These are phyloP conservation scores for Lasioglossum zephyrum DNA, from an alignment of 2,888 invertebrate species.

Conservation along the genomic window DNA sequence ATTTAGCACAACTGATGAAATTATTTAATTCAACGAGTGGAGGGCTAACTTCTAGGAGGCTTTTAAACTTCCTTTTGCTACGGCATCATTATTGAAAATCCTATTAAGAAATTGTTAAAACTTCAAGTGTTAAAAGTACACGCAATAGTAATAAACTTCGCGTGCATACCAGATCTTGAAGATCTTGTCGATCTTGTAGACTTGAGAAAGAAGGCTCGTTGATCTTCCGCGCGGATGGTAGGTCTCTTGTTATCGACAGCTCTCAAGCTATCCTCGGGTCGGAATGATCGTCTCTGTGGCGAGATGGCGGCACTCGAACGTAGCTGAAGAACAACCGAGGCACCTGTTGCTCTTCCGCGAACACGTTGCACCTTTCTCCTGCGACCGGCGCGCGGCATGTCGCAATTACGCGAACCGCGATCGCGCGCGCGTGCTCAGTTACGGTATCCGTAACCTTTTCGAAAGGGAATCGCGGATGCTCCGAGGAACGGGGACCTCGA, in stretches of 20 bases:
- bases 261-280: slow-evolving; percentile 13
- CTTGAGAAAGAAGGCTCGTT: background rate
- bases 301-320: slow-evolving; percentile 72
- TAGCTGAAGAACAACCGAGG: slow-evolving; percentile 29
- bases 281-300: slow-evolving; percentile 37
- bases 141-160: too few relatives aligned
- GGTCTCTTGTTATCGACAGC: slow-evolving; percentile 64
- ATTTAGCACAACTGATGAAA: too few relatives aligned
- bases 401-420: slow-evolving; percentile 52
- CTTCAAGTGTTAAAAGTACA: too few relatives aligned
- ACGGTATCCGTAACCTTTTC: slow-evolving; percentile 56
- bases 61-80: background rate
- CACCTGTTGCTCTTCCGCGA: slow-evolving; percentile 48
- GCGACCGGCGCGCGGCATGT: slow-evolving; percentile 34
- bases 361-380: slow-evolving; percentile 65
- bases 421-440: background rate
- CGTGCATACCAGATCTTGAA: too few relatives aligned
- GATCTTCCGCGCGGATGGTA: slow-evolving; percentile 12
- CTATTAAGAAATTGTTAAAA: too few relatives aligned
- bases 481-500: slow-evolving; percentile 7
- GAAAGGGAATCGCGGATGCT: slow-evolving; percentile 33
- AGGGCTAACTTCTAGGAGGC: too few relatives aligned
- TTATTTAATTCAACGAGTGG: too few relatives aligned
- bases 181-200: background rate
- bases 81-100: background rate